Percentiles rank a stretch among this genome's conserved stretches.
Conservation (phyloP, 2,113 vertebrate species). For the Eubucco bourcierii region DNA sequence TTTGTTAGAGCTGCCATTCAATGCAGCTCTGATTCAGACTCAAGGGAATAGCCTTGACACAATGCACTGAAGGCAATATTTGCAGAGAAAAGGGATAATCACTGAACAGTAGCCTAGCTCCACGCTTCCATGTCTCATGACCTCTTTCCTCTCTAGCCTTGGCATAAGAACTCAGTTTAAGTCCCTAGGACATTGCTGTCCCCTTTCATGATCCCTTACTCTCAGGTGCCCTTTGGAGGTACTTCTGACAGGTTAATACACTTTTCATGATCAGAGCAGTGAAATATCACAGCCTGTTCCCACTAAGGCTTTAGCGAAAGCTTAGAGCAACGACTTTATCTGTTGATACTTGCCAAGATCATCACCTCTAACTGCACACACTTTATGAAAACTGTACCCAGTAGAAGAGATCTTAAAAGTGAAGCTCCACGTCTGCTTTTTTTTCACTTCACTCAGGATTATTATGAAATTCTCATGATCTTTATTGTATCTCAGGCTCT, state of each 20-base stretch:
- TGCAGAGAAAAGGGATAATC: slow-evolving; percentile 58
- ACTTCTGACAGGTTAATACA: slow-evolving; percentile 29
- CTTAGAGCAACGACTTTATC: neutral
- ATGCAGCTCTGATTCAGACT: slow-evolving; percentile 55
- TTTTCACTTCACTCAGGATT: neutral
- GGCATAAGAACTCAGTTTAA: slow-evolving; percentile 27
- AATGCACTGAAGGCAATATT: slow-evolving; percentile 61
- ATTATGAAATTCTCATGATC: neutral
- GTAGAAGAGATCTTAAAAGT: neutral
- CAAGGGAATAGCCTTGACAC: slow-evolving; percentile 66
- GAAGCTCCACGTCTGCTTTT: neutral
- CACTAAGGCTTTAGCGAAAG: neutral
- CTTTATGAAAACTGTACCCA: neutral
- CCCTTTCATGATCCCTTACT: neutral
- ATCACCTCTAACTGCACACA: neutral
- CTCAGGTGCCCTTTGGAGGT: neutral
- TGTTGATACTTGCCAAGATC: slow-evolving; percentile 1
- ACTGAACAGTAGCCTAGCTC: slow-evolving; percentile 34
- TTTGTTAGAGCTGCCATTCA: slow-evolving; percentile 65
- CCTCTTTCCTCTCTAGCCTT: slow-evolving; percentile 50
- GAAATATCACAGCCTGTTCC: neutral
- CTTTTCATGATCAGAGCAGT: neutral
- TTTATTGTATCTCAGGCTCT: neutral
- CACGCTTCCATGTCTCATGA: slow-evolving; percentile 5
- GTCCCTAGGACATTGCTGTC: slow-evolving; percentile 1